phyloP scores from a whole-genome alignment of 2,113 vertebrate species.

The Rhabdornis inornatus region DNA sequence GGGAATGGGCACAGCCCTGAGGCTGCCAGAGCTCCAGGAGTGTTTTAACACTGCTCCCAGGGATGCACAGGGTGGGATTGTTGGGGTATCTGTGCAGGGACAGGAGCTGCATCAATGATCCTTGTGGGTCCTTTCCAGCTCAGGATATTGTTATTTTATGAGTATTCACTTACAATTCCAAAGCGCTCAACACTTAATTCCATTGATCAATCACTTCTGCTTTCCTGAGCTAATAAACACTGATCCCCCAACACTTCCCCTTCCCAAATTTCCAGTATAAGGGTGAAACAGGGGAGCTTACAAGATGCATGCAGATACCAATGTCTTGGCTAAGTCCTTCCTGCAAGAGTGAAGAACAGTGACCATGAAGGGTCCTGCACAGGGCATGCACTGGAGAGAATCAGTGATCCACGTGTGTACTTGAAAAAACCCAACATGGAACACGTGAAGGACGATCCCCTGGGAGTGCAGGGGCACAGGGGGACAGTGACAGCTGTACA shows the following conservation, averaged over 20 bases:
- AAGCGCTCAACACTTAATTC: rapidly evolving
- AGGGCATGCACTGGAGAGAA: background rate
- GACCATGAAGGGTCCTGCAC: background rate
- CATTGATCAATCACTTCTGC: background rate
- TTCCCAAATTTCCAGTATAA: background rate
- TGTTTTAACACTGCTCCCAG: rapidly evolving
- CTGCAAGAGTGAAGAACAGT: background rate
- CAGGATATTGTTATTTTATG: background rate
- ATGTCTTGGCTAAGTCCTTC: background rate
- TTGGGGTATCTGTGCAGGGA: background rate
- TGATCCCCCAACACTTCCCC: background rate
- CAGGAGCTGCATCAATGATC: background rate
- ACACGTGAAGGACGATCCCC: background rate
- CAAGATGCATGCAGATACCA: background rate
- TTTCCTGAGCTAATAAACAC: background rate
- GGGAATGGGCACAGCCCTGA: no score
- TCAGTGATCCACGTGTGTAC: rapidly evolving
- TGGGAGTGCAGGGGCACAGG: background rate
- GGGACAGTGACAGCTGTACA: background rate
- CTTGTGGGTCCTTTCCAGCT: background rate
- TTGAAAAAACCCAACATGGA: background rate
- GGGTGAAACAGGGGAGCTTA: background rate
- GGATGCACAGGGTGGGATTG: background rate
- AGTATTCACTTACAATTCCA: background rate
- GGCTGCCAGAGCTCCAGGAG: background rate